These are phyloP conservation scores for Litocranius walleri DNA, from an alignment of 2,113 vertebrate genomes.

Conservation along the genomic window DNA sequence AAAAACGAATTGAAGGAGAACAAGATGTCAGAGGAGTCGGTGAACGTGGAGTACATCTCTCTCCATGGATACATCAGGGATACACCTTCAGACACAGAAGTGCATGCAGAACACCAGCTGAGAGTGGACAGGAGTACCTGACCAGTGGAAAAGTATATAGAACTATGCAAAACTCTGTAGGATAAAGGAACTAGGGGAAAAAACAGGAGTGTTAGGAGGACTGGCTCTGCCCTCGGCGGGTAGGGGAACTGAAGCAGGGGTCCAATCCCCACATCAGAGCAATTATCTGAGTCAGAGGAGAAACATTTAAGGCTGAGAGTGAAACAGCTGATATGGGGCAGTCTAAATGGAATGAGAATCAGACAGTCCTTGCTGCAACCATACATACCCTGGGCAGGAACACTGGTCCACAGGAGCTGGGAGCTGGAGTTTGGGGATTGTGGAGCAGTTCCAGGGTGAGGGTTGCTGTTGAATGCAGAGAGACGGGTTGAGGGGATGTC, in stretches of 20 bases:
- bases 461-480: neutral
- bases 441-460: neutral
- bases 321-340: neutral
- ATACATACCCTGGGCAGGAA: neutral
- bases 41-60: neutral
- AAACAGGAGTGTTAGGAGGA: neutral
- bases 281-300: neutral
- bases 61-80: neutral
- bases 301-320: neutral
- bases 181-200: neutral
- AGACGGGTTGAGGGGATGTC: accelerated
- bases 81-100: neutral
- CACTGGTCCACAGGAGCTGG: neutral
- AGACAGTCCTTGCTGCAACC: neutral
- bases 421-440: neutral
- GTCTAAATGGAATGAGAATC: neutral
- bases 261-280: neutral
- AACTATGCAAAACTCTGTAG: accelerated
- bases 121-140: neutral
- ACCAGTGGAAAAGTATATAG: neutral
- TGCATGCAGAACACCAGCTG: neutral
- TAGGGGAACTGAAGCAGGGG: neutral
- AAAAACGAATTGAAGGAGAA: neutral
- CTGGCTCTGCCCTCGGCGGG: accelerated
- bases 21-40: neutral